Base-by-base conservation (phyloP, 2,797 vertebrate species). In the Babyrousa celebensis region DNA sequence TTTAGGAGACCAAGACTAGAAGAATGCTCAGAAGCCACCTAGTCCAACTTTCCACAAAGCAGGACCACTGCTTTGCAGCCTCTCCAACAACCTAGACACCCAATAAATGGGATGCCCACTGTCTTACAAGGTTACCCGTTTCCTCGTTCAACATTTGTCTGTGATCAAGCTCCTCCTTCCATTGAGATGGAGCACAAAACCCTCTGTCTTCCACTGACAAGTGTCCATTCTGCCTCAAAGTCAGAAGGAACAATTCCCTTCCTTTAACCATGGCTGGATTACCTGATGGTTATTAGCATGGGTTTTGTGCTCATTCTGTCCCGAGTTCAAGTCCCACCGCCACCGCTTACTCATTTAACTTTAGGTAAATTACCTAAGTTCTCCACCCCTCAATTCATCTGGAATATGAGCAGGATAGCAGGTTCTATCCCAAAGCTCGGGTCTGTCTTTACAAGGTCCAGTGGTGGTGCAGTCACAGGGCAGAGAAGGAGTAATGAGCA, bases 61-160 rank as follows among this genome's bases (percentile, higher is more conserved):
- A 71, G 75, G 27, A 29, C 60, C 54, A 25, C 21, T 15, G 14
- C 48, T 40, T 18, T 25, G 20, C 3, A 65, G n/a, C 6, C 12
- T n/a, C 27, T 52, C 43, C 77, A 68, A 43, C 20, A 11, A 15
- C 25, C 56, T 0, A 12, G 17, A 29, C 25, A 15, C 7, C 80
- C n/a, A 36, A 1, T 25, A 8, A 27, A 4, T 5, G 27, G 4
- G 43, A 0, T 0, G 0, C 4, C 23, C 17, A 1, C 40, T 65
- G 11, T 12, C 16, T 43, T 25, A 18, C 56, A 62, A 32, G 12
- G 20, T 32, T 9, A 21, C 32, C 18, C 36, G 0, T 77, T 54
- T 84, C 43, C 52, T 95, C 29, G 63, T 52, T 23, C 18, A 52
- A n/a, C 32, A 43, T 0, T 1, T 12, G 52, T 87, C 9, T 32